Conservation (phyloP, 2,113 vertebrate species). For the Trochalopteron elliotii region DNA sequence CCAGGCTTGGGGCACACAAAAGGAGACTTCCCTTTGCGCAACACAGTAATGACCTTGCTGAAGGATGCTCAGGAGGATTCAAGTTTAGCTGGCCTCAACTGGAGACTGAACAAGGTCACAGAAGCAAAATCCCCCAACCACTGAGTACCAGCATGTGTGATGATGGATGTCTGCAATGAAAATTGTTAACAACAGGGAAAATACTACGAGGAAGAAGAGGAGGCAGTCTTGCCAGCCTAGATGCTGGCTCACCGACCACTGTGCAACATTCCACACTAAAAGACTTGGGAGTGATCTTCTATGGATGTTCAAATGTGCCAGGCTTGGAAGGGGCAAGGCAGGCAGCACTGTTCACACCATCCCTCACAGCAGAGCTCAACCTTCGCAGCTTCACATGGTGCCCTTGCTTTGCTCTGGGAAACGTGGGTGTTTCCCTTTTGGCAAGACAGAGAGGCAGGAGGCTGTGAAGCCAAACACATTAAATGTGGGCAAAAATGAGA, state of each 20-base stretch:
- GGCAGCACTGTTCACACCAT: fast-evolving
- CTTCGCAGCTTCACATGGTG: not conserved
- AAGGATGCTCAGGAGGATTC: not conserved
- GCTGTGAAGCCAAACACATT: not conserved
- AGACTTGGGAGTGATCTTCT: not conserved
- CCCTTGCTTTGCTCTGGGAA: not conserved
- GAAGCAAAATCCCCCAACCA: not conserved
- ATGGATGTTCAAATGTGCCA: not conserved
- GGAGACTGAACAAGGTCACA: not conserved
- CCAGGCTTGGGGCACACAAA: not conserved
- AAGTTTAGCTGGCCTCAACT: not conserved
- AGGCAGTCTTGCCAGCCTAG: not conserved
- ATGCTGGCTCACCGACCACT: not conserved
- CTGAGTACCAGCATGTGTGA: not conserved
- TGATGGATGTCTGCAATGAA: not conserved
- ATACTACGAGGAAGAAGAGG: not conserved
- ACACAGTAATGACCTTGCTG: not conserved
- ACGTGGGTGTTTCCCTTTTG: not conserved
- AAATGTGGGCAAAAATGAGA: not conserved
- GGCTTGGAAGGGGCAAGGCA: not conserved
- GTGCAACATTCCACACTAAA: not conserved
- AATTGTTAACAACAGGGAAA: not conserved
- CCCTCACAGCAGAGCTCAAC: not conserved
- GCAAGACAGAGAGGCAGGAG: not conserved
- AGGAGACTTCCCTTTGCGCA: not conserved